Base-by-base conservation (phyloP, 2,113 vertebrate genomes). In the Gymnorhina tibicen region DNA sequence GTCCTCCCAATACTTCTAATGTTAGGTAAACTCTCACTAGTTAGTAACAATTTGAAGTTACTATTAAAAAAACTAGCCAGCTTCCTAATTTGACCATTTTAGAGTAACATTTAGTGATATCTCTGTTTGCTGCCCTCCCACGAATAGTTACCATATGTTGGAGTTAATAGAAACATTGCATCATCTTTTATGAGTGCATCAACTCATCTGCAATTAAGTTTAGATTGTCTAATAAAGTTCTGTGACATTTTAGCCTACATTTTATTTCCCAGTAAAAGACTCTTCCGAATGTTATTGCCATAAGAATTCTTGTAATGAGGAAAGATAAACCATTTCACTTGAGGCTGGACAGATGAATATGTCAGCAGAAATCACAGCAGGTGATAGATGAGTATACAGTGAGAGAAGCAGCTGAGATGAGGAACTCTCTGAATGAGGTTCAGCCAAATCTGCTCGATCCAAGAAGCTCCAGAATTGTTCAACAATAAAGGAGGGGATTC, bases 131-230 rank as follows among this genome's bases (percentile, higher is more conserved):
- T 35, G 42, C 28, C 87, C 95, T 87, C 87, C 87, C 32, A 75
- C 91, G 95, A 93, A 76, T 7, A 70, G 96, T 89, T 96, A 95
- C 96, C 79, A 78, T 44, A 76, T 42, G 81, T 47, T 95, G 47
- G 63, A 91, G 72, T 93, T 63, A 96, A 97, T 69, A 90, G 93
- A 87, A 52, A 76, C 68, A 77, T 97, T 96, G 79, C 93, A 96
- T 97, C 97, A 97, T 93, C 93, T 97, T 98, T 98, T 98, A 98
- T 33, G 95, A 96, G 93, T 50, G 60, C 94, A 93, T 92, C 97
- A 97, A 95, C 97, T 97, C 97, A 97, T 95, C 93, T 97, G 97
- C 97, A 98, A 97, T 98, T 98, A 98, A 94, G 90, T 96, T 97
- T 91, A 97, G 96, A 97, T 90, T 96, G 97, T 96, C 95, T 97